Percentiles rank a stretch among this genome's conserved stretches.
Conservation (phyloP, 2,888 invertebrate species). For the Aspidiotus rigidus region DNA sequence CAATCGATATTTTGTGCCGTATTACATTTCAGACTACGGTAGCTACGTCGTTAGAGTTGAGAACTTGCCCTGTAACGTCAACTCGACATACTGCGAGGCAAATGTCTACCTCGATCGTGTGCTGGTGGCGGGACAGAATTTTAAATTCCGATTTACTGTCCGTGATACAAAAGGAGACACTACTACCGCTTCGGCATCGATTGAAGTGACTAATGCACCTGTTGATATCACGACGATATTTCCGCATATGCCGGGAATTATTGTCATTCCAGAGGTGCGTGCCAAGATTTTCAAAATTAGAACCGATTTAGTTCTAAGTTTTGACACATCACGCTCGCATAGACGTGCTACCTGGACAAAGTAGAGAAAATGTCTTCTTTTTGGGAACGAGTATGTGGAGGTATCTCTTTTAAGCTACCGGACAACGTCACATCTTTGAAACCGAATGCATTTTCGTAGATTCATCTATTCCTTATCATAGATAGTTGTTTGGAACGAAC, state of each 20-base stretch:
- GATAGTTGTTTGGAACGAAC: too few species aligned
- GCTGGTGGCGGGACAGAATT: slow-evolving; percentile 69
- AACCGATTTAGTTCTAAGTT: too few species aligned
- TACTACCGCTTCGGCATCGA: slow-evolving; percentile 64
- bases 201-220: slow-evolving; percentile 74
- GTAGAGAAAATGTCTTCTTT: too few species aligned
- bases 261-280: slow-evolving; percentile 62
- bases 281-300: too few species aligned
- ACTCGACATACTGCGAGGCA: slow-evolving; percentile 81
- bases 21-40: slow-evolving; percentile 43
- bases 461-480: too few species aligned
- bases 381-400: too few species aligned
- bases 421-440: too few species aligned
- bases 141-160: slow-evolving; percentile 65
- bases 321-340: too few species aligned
- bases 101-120: slow-evolving; percentile 69
- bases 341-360: too few species aligned
- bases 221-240: slow-evolving; percentile 74
- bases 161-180: slow-evolving; percentile 69
- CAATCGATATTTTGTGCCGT: not conserved
- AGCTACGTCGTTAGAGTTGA: slow-evolving; percentile 68
- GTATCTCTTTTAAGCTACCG: too few species aligned
- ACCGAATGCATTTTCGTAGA: too few species aligned
- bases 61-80: slow-evolving; percentile 71
- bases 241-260: slow-evolving; percentile 67